These are phyloP conservation scores for Corythoichthys haematopterus DNA, from an alignment of 2,113 vertebrate genomes.

Conservation along the genomic window DNA sequence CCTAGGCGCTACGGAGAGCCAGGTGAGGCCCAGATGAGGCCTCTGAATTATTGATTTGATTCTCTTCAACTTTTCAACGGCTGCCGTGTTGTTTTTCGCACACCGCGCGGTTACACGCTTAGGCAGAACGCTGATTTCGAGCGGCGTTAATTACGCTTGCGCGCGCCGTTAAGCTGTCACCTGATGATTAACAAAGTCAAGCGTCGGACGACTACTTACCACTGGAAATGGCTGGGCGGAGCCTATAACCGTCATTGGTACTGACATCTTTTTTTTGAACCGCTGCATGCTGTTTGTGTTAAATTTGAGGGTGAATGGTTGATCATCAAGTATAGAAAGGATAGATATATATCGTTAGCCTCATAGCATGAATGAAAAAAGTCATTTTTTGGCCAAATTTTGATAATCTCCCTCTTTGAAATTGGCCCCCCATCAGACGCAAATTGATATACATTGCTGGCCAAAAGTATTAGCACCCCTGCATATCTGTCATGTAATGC, in stretches of 20 bases:
- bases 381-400: no score
- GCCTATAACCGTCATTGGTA: conserved; percentile 58
- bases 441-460: no score
- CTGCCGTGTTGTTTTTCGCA: conserved; percentile 36
- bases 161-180: conserved; percentile 73
- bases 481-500: no score
- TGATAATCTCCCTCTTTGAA: no score
- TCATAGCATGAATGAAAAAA: no score
- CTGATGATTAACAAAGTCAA: conserved; percentile 72
- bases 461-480: no score
- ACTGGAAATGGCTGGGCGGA: conserved; percentile 54
- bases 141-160: conserved; percentile 67
- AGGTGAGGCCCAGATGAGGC: conserved; percentile 62
- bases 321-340: no score
- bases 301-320: not conserved
- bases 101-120: conserved; percentile 6
- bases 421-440: no score
- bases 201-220: conserved; percentile 55
- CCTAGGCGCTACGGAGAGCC: conserved; percentile 27
- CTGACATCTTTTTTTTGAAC: conserved; percentile 28
- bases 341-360: no score
- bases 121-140: conserved; percentile 64
- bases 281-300: not conserved
- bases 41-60: conserved; percentile 71
- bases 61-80: conserved; percentile 52